Evolutionary conservation across 1,140 invertebrate genomes (phyloP), one percentile per base, ranked within the genome.

Genomic region (Solenopsis fugax): DNA sequence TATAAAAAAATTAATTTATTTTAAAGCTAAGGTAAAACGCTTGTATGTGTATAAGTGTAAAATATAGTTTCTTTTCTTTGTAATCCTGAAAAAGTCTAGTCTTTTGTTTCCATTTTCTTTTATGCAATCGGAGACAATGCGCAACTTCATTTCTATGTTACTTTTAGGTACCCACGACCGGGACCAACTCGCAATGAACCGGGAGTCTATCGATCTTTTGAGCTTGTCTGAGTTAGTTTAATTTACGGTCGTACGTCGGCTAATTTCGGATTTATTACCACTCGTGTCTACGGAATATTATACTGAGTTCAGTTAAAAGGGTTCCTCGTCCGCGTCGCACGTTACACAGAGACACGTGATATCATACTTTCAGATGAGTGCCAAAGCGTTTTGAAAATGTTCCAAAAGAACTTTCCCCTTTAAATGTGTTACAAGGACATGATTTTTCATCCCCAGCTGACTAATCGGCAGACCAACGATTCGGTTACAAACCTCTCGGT

Each of bases 311-410:
- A 65, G 72, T 84, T 90, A 80, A 80, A 90, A 78, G 77, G 56
- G 85, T 90, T 89, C 60, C 69, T 77, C 41, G 56, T 37, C 24
- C 37, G 54, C 37, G 54, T 41, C 52, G 77, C 21, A 48, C 41
- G 29, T 71, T 80, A 76, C 34, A 65, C 60, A 29, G 52, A 56
- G 56, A 87, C 52, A 34, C 50, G 48, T 89, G 76, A 87, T 86
- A 87, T 89, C 88, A 77, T 77, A 82, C 56, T 78, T 72, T 73
- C 50, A 72, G 50, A 60, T 69, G 52, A 77, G 75, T 86, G 88
- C 89, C 88, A 90, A 90, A 73, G 71, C 72, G 7, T 56, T 52
- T 89, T 89, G 89, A 90, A 48, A 77, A 37, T 67, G 50, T 89
- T 90, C 85, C 88, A 90, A 89, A 80, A 80, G 56, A 81, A 86